Evolutionary conservation across 2,888 invertebrate species (phyloP), one percentile per base, ranked within the genome.

Genomic region (Pterostichus madidus): DNA sequence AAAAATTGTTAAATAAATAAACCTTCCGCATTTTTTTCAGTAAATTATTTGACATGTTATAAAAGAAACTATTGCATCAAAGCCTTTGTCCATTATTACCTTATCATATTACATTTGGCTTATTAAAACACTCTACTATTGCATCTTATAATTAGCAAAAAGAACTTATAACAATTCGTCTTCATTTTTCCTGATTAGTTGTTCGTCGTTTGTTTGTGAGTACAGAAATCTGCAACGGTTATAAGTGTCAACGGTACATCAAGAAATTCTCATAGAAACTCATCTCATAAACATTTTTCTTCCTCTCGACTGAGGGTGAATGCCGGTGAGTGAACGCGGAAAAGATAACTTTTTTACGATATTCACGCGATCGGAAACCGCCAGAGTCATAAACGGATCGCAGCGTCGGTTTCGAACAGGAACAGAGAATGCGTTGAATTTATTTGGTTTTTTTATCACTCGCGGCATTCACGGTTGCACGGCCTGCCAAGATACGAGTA

Each of bases 331-430:
- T 15, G 44, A 71, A 71, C 68, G 15, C 24, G 39, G 17, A 71
- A 71, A 71, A 71, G 44, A 71, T 71, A 71, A 71, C 68, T 64
- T 80, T 80, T 64, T 80, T 80, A 80, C 68, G 80, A 80, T 68
- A 49, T 80, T 80, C 68, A 49, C 46, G 32, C 80, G 68, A 80
- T 80, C 80, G 68, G 46, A 80, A 68, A 59, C 44, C 56, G 44
- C 32, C n/a, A 8, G 46, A 56, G 80, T 80, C 68, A 52, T 68
- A 80, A 80, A 80, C 80, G 68, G 24, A 64, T 64, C 64, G 39
- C 64, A 64, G 80, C 49, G 32, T 32, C 49, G 59, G 46, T 68
- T 31, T 35, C 49, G 52, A 80, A 68, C 46, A 80, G 52, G 80
- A 80, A 68, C 68, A 80, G 80, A 68, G 80, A 68, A 80, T 68